These are phyloP conservation scores for Dynastes maya DNA, from an alignment of 2,888 invertebrate species.

Conservation along the genomic window DNA sequence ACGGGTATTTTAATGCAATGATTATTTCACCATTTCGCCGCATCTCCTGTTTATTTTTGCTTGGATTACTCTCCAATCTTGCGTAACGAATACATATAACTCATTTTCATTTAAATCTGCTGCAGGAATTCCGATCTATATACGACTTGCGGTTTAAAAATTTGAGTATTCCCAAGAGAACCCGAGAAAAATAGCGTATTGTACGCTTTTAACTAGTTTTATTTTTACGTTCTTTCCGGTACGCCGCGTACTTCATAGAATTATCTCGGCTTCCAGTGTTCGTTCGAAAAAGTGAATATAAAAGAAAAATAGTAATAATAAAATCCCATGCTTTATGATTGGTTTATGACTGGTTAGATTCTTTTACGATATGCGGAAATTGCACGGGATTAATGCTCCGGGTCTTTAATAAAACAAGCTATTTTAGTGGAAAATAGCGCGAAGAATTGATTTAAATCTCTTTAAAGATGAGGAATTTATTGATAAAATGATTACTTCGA, in stretches of 20 bases:
- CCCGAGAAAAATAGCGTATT: background rate
- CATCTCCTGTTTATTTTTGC: background rate
- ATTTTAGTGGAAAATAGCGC: no score
- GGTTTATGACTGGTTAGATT: background rate
- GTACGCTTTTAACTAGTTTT: background rate
- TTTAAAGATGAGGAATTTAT: no score
- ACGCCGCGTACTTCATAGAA: background rate
- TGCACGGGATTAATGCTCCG: no score
- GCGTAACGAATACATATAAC: background rate
- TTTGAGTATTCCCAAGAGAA: constrained; percentile 4
- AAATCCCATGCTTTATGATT: background rate
- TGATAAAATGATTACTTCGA: no score
- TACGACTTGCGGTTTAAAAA: constrained; percentile 2
- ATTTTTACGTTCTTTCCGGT: background rate
- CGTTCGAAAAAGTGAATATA: background rate
- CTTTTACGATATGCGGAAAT: background rate
- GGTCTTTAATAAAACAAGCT: no score
- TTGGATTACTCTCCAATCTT: background rate
- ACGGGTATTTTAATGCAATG: no score
- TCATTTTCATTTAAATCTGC: constrained; percentile 6
- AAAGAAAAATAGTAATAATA: background rate
- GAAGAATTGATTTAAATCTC: no score
- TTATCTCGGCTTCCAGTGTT: background rate
- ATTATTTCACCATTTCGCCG: background rate
- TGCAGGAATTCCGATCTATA: background rate